Conservation (phyloP, 2,888 invertebrate species). For the Drosophila ezoana region DNA sequence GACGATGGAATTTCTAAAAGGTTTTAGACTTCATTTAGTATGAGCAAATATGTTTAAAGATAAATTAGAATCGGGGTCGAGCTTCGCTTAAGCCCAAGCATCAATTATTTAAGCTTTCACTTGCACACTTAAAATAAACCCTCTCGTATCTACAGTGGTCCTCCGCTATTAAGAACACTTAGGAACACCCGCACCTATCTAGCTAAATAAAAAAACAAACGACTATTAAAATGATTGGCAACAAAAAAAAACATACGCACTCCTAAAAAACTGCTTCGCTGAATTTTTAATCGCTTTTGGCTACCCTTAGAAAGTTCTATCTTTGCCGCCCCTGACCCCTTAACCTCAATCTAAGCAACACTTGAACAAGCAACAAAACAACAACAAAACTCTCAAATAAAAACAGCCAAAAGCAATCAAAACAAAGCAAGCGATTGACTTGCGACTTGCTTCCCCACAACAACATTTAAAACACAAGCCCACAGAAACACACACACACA, state of each 20-base stretch:
- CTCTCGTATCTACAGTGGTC: neutral
- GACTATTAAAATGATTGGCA: neutral
- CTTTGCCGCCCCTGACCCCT: slow-evolving; percentile 55
- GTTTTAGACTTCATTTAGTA: neutral
- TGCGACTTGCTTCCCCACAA: slow-evolving; percentile 59
- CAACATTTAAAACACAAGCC: slow-evolving; percentile 22
- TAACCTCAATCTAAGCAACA: slow-evolving; percentile 55
- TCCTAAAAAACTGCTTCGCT: slow-evolving; percentile 21
- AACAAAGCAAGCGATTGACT: slow-evolving; percentile 76
- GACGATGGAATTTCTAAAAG: slow-evolving; percentile 86
- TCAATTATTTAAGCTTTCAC: neutral
- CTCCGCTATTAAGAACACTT: neutral
- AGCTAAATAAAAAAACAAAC: no score
- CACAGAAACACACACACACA: slow-evolving; percentile 9
- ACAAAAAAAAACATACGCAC: neutral
- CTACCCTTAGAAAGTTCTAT: slow-evolving; percentile 29
- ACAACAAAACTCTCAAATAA: slow-evolving; percentile 39
- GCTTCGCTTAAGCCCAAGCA: neutral
- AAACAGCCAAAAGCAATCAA: slow-evolving; percentile 68
- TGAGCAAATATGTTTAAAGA: neutral
- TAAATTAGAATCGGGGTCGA: neutral
- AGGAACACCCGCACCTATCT: no score
- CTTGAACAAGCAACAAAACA: slow-evolving; percentile 23
- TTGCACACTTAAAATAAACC: neutral
- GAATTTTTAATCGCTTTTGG: slow-evolving; percentile 39